Percentiles rank a stretch among this genome's conserved stretches.
Conservation (phyloP, 1,140 invertebrate species). For the Tyrophagus putrescentiae region DNA sequence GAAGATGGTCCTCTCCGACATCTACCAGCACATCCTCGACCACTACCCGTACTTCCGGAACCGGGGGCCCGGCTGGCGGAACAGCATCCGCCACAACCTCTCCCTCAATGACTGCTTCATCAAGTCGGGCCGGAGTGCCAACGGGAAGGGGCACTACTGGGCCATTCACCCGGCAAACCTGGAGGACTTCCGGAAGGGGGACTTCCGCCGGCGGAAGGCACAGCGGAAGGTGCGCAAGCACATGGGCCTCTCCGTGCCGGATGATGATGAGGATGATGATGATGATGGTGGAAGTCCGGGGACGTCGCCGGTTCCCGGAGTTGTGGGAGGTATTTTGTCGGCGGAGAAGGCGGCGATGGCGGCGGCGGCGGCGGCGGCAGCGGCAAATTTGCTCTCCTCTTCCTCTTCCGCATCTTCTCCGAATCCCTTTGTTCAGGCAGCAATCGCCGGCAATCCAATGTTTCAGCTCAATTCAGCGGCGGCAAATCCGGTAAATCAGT, state of each 20-base stretch:
- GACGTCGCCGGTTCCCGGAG: slow-evolving; percentile 54
- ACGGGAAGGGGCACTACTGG: slow-evolving; percentile 97
- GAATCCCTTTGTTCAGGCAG: background rate
- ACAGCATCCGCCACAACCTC: slow-evolving; percentile 91
- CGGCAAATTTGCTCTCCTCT: background rate
- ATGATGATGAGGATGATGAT: slow-evolving; percentile 51
- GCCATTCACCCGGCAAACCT: slow-evolving; percentile 92
- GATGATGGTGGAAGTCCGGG: slow-evolving; percentile 61
- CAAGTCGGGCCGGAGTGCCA: slow-evolving; percentile 83
- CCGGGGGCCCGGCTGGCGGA: slow-evolving; percentile 88
- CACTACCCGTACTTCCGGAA: slow-evolving; percentile 91
- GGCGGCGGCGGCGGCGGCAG: background rate
- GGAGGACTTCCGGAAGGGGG: slow-evolving; percentile 89
- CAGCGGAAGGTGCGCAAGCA: slow-evolving; percentile 87
- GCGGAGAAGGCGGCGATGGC: background rate
- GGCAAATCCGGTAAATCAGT: slow-evolving; percentile 12
- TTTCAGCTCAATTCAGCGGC: too few species aligned
- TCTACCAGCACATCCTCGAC: slow-evolving; percentile 94
- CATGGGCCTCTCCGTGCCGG: slow-evolving; percentile 78
- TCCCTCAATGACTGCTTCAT: slow-evolving; percentile 97
- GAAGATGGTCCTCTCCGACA: slow-evolving; percentile 89
- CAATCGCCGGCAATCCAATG: too few species aligned
- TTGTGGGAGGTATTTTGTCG: too few species aligned
- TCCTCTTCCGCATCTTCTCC: too few species aligned
- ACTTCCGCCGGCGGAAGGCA: slow-evolving; percentile 84